A percentile compares a stretch with the other conserved stretches of the same genome.
Evolutionary conservation across 2,113 vertebrate genomes (phyloP).

Genomic region (Elaphurus davidianus): DNA sequence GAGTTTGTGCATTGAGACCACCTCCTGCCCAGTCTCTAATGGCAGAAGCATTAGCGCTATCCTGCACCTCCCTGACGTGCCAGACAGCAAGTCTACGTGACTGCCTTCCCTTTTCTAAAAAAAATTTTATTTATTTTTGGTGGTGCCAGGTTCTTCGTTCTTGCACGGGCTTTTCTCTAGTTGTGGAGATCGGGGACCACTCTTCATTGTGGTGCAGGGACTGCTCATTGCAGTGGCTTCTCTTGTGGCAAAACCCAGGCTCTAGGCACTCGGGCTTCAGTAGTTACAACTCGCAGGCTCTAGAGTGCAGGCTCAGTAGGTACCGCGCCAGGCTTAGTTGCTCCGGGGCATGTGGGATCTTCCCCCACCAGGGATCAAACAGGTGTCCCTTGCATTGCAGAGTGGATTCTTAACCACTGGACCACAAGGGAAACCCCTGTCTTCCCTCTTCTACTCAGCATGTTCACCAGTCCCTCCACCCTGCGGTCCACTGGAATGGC

Average conservation of each 20-base stretch:
- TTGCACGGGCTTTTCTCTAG: background rate
- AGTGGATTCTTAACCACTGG: background rate
- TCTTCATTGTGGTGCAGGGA: background rate
- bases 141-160: background rate
- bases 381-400: background rate
- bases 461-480: rapidly evolving
- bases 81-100: background rate
- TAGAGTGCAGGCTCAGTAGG: background rate
- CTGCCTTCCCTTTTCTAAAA: background rate
- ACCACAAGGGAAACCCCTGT: background rate
- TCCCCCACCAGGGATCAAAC: background rate
- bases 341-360: background rate
- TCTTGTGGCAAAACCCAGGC: background rate
- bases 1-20: background rate
- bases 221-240: background rate
- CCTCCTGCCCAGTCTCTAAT: background rate
- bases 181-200: background rate
- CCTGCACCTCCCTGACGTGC: background rate
- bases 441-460: background rate
- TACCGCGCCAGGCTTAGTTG: background rate
- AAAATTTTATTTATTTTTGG: background rate
- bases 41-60: background rate
- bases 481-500: background rate
- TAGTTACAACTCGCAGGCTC: background rate
- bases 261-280: background rate